Conservation (phyloP, 1,140 invertebrate genomes). For the Papilio polyxenes region DNA sequence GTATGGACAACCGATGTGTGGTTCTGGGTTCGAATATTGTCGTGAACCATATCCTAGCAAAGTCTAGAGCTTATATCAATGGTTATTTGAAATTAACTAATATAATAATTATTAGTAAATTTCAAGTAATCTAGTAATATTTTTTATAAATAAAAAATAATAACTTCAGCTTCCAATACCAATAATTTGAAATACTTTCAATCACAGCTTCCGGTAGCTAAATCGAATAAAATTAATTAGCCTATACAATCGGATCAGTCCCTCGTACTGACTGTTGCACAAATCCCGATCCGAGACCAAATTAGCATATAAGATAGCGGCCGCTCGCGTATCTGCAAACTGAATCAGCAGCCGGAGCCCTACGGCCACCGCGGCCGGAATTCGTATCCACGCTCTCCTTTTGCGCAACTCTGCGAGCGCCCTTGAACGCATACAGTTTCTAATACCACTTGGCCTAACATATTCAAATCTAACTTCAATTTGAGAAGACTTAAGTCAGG, state of each 20-base stretch:
- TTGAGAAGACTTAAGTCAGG: background rate
- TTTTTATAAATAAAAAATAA: too few species aligned
- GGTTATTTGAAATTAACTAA: too few species aligned
- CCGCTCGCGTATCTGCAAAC: constrained; percentile 31
- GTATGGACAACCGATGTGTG: too few species aligned
- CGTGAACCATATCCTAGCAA: too few species aligned
- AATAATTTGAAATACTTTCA: background rate
- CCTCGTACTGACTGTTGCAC: constrained; percentile 19
- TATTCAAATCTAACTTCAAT: background rate
- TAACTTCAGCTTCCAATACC: background rate
- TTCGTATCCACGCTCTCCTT: constrained; percentile 35
- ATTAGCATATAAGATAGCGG: constrained; percentile 34
- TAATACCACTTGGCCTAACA: background rate
- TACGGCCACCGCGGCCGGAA: constrained; percentile 1
- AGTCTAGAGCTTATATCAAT: too few species aligned
- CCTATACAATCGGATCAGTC: constrained; percentile 1
- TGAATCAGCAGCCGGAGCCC: constrained; percentile 29
- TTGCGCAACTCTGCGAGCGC: constrained; percentile 5
- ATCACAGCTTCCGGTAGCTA: background rate
- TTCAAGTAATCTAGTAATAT: too few species aligned
- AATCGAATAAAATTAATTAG: constrained; percentile 19
- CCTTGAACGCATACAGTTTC: background rate
- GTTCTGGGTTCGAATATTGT: too few species aligned
- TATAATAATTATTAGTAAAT: too few species aligned
- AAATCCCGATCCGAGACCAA: constrained; percentile 28